phyloP scores from a whole-genome alignment of 2,888 invertebrate species.

The Boloria selene region DNA sequence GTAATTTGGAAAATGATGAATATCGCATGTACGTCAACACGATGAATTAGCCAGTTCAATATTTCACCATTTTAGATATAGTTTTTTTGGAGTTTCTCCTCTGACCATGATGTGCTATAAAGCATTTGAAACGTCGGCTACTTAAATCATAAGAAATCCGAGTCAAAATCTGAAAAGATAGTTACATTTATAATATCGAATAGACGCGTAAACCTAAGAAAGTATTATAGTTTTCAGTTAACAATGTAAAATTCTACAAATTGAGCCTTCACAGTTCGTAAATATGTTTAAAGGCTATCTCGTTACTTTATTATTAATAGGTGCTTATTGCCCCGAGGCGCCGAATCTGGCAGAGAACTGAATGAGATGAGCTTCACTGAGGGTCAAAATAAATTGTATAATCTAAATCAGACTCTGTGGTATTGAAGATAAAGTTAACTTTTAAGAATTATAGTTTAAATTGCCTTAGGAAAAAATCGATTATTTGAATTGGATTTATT shows the following conservation, averaged over 20 bases:
- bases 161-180: too few species aligned
- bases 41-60: too few species aligned
- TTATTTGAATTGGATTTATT: slow-evolving; percentile 4
- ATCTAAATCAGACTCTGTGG: slow-evolving; percentile 5
- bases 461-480: neutral
- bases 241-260: slow-evolving; percentile 15
- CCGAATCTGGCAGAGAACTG: slow-evolving; percentile 14
- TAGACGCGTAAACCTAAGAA: too few species aligned
- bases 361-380: slow-evolving; percentile 4
- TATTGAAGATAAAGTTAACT: neutral
- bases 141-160: too few species aligned
- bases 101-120: too few species aligned
- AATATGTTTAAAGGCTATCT: slow-evolving; percentile 21
- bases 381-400: slow-evolving; percentile 3
- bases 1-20: too few species aligned
- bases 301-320: slow-evolving; percentile 29
- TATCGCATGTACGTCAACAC: too few species aligned
- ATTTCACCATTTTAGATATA: too few species aligned
- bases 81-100: too few species aligned
- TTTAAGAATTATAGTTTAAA: neutral
- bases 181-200: too few species aligned
- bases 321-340: slow-evolving; percentile 14
- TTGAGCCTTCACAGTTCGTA: slow-evolving; percentile 10
- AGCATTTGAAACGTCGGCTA: too few species aligned
- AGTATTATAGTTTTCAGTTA: neutral